A percentile compares a stretch with the other conserved stretches of the same genome.
Conservation (phyloP, 2,113 vertebrate species). For the Rhipidura dahli region DNA sequence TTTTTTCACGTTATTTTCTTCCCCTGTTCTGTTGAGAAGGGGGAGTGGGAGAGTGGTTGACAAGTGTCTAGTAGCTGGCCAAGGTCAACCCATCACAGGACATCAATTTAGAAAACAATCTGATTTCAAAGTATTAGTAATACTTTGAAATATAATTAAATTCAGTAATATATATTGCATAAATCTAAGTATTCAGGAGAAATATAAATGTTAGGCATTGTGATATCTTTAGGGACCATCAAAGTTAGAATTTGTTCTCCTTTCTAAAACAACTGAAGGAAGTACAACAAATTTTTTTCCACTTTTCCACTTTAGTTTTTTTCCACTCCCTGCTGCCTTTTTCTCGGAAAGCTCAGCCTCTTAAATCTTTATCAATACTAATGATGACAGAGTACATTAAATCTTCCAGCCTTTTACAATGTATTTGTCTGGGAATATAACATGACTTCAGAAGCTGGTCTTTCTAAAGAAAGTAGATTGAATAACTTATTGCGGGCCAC, state of each 20-base stretch:
- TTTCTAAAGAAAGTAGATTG: not conserved
- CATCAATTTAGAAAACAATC: not conserved
- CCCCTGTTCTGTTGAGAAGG: not conserved
- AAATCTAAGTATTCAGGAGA: not conserved
- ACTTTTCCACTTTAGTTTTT: no score
- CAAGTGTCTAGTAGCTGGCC: no score
- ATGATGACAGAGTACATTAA: not conserved
- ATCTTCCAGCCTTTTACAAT: not conserved
- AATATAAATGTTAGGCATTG: not conserved
- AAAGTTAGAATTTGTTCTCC: not conserved
- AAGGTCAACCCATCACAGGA: not conserved
- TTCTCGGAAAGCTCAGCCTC: not conserved
- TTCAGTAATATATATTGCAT: not conserved
- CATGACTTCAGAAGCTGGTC: accelerated
- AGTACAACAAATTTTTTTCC: not conserved
- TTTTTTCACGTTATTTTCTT: not conserved
- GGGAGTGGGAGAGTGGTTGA: not conserved
- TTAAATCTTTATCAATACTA: not conserved
- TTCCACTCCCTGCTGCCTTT: not conserved
- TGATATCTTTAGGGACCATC: not conserved
- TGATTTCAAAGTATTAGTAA: not conserved
- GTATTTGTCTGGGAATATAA: not conserved
- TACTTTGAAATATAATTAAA: not conserved
- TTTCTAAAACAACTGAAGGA: not conserved
- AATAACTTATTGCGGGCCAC: not conserved